Base-by-base conservation (phyloP, 2,797 vertebrate genomes). In the Anas bahamensis region DNA sequence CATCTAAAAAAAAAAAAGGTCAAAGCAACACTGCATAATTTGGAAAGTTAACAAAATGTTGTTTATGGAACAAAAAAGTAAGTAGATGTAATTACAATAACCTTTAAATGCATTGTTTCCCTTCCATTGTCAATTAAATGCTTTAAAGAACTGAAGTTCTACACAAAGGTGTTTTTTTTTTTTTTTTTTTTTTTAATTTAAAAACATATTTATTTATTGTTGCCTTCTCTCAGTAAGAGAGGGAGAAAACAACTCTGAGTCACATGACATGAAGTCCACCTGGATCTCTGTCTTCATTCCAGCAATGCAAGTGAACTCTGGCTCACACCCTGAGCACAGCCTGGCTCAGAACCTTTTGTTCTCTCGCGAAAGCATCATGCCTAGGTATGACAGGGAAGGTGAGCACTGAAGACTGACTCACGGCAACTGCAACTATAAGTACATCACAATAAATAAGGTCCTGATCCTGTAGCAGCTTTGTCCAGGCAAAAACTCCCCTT, bases 41-140 rank as follows among this genome's bases (percentile, higher is more conserved):
- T 93, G 59, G 88, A 94, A 97, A 95, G 87, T 95, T 97, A 96
- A 90, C 63, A 95, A 89, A 96, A 96, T 88, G 63, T 94, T 91
- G n/a, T 88, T 96, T 94, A 86, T 93, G 65, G 66, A 95, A 96
- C 83, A 93, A 89, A 95, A 94, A 93, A 84, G 41, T 78, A 95
- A 96, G 89, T 92, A 95, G 89, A 75, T 93, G 66, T 95, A 95
- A 95, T 95, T 96, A 90, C 74, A 92, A 92, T 94, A 95, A 93
- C 53, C n/a, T 97, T 93, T 93, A 96, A 71, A 83, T 1, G 6
- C 29, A 42, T 69, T 93, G n/a, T 89, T 94, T 97, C 69, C 76
- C 75, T 95, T 95, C 2, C 24, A 26, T 72, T 96, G 73, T 93
- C 90, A 95, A 24, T 94, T 83, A 95, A 96, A 90, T 11, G 68